A percentile compares a stretch with the other conserved stretches of the same genome.
phyloP scores from a whole-genome alignment of 2,113 vertebrate genomes.

The Alligator sinensis region DNA sequence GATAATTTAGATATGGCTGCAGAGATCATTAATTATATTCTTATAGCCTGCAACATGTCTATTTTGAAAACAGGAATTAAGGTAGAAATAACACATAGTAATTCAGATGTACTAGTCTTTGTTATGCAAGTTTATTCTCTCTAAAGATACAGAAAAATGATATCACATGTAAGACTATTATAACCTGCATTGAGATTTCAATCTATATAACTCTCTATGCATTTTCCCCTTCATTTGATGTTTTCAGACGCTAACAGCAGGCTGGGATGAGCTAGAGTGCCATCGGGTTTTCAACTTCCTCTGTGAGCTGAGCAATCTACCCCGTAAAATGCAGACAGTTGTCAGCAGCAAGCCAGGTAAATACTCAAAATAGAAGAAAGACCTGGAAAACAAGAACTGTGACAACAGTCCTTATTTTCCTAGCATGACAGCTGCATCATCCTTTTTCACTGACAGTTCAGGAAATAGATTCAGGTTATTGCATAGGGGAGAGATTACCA shows the following conservation, averaged over 20 bases:
- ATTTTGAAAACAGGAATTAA: background rate
- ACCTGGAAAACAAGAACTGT: background rate
- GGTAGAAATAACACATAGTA: background rate
- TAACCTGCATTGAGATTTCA: background rate
- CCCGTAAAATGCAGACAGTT: conserved; percentile 80
- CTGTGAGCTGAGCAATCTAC: conserved; percentile 84
- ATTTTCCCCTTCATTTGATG: background rate
- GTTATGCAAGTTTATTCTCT: background rate
- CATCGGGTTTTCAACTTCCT: conserved; percentile 89
- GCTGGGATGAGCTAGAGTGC: conserved; percentile 92
- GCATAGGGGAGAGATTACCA: background rate
- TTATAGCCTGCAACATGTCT: background rate
- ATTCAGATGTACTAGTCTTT: background rate
- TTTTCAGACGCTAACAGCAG: conserved; percentile 86
- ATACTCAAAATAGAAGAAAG: background rate
- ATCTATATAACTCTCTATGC: background rate
- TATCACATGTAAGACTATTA: rapidly evolving
- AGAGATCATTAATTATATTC: background rate
- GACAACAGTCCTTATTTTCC: background rate
- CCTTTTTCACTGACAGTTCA: rapidly evolving
- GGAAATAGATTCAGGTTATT: background rate
- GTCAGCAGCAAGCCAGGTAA: conserved; percentile 87
- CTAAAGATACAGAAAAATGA: background rate
- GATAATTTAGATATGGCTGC: background rate
- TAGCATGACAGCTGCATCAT: background rate